Evolutionary conservation across 2,797 vertebrate genomes (phyloP).

Genomic region (Ctenopoma multispine): DNA sequence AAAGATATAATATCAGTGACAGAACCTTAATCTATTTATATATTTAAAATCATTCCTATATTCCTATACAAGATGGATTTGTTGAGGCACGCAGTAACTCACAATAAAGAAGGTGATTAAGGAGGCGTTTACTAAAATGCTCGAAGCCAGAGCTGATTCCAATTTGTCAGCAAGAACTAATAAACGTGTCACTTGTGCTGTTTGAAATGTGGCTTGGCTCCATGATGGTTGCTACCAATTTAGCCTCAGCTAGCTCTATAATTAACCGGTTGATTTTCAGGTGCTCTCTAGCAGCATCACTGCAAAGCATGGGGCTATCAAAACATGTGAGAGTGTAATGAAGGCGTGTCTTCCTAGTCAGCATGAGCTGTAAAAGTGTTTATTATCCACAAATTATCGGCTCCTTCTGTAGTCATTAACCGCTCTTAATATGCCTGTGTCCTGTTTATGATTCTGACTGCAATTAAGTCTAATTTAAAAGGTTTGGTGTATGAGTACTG

Average conservation of each 20-base stretch:
- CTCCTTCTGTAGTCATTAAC: constrained; percentile 57
- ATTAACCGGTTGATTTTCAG: constrained; percentile 76
- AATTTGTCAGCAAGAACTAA: constrained; percentile 73
- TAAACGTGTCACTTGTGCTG: constrained; percentile 70
- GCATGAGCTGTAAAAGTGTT: constrained; percentile 37
- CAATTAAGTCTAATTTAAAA: constrained; percentile 62
- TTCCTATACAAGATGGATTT: neutral
- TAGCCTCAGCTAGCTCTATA: constrained; percentile 68
- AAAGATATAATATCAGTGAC: neutral
- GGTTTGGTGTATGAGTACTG: constrained; percentile 29
- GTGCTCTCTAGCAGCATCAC: constrained; percentile 41
- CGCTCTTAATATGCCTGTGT: constrained; percentile 52
- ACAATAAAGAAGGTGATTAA: constrained; percentile 46
- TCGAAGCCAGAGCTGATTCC: constrained; percentile 60
- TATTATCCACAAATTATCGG: constrained; percentile 65
- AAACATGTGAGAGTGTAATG: constrained; percentile 25
- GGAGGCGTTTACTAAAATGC: constrained; percentile 52
- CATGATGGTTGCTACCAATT: constrained; percentile 70
- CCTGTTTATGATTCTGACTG: constrained; percentile 65
- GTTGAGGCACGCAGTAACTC: neutral
- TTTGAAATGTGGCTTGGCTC: constrained; percentile 57
- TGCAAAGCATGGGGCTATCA: constrained; percentile 32
- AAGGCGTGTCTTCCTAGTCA: constrained; percentile 53
- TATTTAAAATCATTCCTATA: neutral
- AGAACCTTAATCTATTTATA: neutral